Evolutionary conservation across 2,888 invertebrate species (phyloP).

Genomic region (Mallateleia sp.): DNA sequence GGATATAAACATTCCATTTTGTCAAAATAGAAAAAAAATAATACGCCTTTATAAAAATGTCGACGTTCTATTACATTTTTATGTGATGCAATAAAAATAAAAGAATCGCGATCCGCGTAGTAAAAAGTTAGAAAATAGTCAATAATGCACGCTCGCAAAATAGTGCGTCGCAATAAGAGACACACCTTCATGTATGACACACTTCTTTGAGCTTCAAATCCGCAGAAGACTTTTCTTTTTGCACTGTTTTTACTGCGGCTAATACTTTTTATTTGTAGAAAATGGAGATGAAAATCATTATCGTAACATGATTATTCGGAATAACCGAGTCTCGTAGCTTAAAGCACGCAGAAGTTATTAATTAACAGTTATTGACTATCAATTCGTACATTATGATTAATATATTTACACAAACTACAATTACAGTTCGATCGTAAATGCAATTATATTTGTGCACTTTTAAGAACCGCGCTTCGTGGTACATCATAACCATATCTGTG

Average conservation of each 20-base stretch:
- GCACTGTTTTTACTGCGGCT: neutral
- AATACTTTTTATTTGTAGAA: neutral
- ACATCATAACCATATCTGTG: neutral
- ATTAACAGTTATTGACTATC: neutral
- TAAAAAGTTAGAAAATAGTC: conserved; percentile 27
- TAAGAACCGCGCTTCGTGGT: neutral
- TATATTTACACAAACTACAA: neutral
- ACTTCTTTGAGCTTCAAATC: neutral
- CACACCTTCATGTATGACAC: conserved; percentile 35
- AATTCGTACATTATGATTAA: neutral
- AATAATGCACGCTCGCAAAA: conserved; percentile 18
- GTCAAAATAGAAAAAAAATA: neutral
- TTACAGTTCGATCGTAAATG: neutral
- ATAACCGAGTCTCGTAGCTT: neutral
- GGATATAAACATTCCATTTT: neutral
- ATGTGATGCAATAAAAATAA: conserved; percentile 1
- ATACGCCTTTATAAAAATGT: neutral
- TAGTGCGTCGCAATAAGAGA: conserved; percentile 23
- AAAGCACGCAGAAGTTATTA: neutral
- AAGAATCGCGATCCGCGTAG: conserved; percentile 1
- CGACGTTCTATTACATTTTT: conserved; percentile 8
- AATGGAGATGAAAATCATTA: neutral
- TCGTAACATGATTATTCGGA: neutral
- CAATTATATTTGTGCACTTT: neutral
- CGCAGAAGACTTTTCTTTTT: neutral